Evolutionary conservation across 2,113 vertebrate genomes (phyloP).

Genomic region (Odocoileus hemionus): DNA sequence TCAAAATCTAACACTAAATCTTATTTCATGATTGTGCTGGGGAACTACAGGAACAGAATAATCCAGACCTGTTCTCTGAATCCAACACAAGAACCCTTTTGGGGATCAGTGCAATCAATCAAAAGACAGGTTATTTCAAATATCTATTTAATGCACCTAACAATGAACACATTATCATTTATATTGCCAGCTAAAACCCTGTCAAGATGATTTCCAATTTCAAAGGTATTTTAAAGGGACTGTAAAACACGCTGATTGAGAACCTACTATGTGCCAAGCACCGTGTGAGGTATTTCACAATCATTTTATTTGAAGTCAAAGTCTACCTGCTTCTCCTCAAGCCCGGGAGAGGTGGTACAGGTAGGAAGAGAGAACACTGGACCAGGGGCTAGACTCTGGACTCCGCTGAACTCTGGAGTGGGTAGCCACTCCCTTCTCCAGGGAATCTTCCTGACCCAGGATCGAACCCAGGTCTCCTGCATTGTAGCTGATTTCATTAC

Average conservation of each 20-base stretch:
- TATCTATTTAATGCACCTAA: background rate
- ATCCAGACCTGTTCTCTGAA: background rate
- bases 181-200: background rate
- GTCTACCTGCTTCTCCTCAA: background rate
- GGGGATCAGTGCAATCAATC: background rate
- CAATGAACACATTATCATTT: background rate
- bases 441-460: background rate
- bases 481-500: background rate
- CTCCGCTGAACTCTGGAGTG: background rate
- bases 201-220: background rate
- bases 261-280: background rate
- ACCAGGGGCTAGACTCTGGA: background rate
- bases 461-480: background rate
- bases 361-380: background rate
- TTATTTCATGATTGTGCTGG: background rate
- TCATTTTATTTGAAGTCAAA: background rate
- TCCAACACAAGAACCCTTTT: background rate
- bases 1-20: background rate
- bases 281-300: background rate
- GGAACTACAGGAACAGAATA: background rate
- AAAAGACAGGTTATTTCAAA: background rate
- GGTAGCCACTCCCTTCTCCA: background rate
- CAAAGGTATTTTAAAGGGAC: background rate
- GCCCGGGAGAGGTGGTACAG: fast-evolving
- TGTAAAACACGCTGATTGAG: background rate